Evolutionary conservation across 2,113 vertebrate genomes (phyloP), one percentile per base, ranked within the genome.

Genomic region (Gymnobelideus leadbeateri): DNA sequence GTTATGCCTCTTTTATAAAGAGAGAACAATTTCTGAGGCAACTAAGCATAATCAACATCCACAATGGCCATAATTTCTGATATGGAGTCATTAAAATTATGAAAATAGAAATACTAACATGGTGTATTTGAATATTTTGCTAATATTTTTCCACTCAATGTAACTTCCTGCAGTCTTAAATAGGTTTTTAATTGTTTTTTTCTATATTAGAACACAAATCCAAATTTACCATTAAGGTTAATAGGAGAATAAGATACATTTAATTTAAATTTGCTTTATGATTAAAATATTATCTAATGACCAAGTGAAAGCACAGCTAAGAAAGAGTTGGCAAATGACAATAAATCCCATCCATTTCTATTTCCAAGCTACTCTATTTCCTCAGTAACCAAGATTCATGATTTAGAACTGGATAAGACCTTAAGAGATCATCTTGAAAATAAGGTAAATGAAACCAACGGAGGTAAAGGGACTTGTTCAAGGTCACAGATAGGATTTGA

Each of bases 241-340:
- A 84, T 0, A 84, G 10, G 37, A 84, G 43, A 84, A 19, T 84
- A 84, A 43, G 68, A 84, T n/a, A 43, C 16, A 14, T 6, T 57
- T 53, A n/a, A 25, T 5, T 47, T 52, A 24, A 57, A 57, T 1
- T 47, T 55, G 46, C 23, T 92, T 47, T 28, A 12, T 55, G 11
- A 55, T 91, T 46, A 91, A 55, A 91, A 91, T 0, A 91, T 25
- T 26, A 91, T 53, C 19, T 95, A 94, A 95, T 6, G 46, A 84
- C n/a, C 7, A 16, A n/a, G 31, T n/a, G 11, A 11, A 61, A 61
- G 57, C 4, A 12, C 12, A 14, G 28, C 31, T 37, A 68, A 37
- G 54, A 2, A 55, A 55, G 7, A 68, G 19, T 8, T 84, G 68
- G 68, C n/a, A 43, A 16, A 84, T 84, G 68, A 43, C 68, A 84